Evolutionary conservation across 2,113 vertebrate genomes (phyloP), one percentile per base, ranked within the genome.

Genomic region (Leptodactylus fuscus): DNA sequence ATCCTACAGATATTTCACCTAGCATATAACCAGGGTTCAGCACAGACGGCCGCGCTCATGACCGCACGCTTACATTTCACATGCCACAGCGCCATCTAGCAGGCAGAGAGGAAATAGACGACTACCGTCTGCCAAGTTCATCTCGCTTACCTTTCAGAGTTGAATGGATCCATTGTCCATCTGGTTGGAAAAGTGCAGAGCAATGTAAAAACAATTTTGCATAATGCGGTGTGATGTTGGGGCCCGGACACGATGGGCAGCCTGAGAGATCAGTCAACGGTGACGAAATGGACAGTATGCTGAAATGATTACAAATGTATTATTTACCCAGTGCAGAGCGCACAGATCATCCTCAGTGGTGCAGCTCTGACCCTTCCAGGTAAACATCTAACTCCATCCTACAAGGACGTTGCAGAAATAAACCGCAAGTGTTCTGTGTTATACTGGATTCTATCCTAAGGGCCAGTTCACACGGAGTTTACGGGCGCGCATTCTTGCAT

Each of bases 41-140:
- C 24, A 76, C 13, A 34, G 16, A 32, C n/a, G 8, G 7, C 49
- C 18, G 29, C 5, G 22, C 65, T 18, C 10, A 16, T 0, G 9
- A 15, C 13, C 24, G 4, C 2, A 24, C 22, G 3, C 27, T 53
- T 7, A n/a, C 22, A 77, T 67, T 36, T 78, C 5, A 5, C n/a
- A 77, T 78, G 67, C 58, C 73, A 85, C 82, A 77, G 55, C 60
- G 44, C 82, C 82, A 85, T 85, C 82, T 85, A 85, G 82, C 60
- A 34, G 27, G 15, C 29, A 7, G 24, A 70, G 12, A 13, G 1
- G 20, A 3, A 70, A 48, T 11, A 15, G 24, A n/a, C 62, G 24
- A 3, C 44, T 48, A 4, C 6, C 6, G 36, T 69, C 44, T 81
- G 34, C 29, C 51, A 77, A 24, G 32, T n/a, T 77, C 0, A 55